Evolutionary conservation across 2,797 vertebrate genomes (phyloP), one percentile per base, ranked within the genome.

Genomic region (Sebastes diaconus): DNA sequence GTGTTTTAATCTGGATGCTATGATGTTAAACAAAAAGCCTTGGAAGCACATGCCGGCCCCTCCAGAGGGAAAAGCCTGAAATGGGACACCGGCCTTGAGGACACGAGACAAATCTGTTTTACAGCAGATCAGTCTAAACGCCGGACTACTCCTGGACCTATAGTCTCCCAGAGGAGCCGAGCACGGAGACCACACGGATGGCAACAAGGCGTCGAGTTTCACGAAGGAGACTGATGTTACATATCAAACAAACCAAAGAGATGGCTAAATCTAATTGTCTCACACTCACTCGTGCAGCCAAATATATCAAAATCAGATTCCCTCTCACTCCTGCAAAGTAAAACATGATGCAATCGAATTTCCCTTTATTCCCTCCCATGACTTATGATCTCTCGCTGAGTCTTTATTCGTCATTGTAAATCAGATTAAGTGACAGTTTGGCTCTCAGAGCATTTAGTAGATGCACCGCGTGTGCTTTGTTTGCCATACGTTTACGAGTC

Each of bases 271-370:
- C 89, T 70, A 93, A 95, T 96, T 94, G 89, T 91, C 88, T 79
- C 86, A 91, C 94, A 94, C 94, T 96, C 86, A 92, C 92, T 93
- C 89, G 64, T 66, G 68, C 83, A 90, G 93, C 92, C 93, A 94
- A 94, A 96, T 94, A 93, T 95, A 95, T 94, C 94, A 93, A 95
- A 96, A 96, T 96, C 93, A 88, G 91, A 96, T 96, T 96, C 83
- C 83, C 90, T 89, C 92, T 93, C 92, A 93, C 94, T 95, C 92
- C 79, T 54, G 74, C 88, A 91, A 93, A 95, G 91, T 93, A 94
- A 93, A 95, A 95, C 92, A 94, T 77, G 81, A 87, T 82, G 68
- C 88, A 94, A 95, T 96, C 88, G 79, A 84, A 92, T 95, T 91
- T 91, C 80, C 65, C 79, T 87, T 90, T 14, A 24, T 8, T 13